Evolutionary conservation across 1,140 invertebrate species (phyloP).

Genomic region (Mamestra configurata): DNA sequence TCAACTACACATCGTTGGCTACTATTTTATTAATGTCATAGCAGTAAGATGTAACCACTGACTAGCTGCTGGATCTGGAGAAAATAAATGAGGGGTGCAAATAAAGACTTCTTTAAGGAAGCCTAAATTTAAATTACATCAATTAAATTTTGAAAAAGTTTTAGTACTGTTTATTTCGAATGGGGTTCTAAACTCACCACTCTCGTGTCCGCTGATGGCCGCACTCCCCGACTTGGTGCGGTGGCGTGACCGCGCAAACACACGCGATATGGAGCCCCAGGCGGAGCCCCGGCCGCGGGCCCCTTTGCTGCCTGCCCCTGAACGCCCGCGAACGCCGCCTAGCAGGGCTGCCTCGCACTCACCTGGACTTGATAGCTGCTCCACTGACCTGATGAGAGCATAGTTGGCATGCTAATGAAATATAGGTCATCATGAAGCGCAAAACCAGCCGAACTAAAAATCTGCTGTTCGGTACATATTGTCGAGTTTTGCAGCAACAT

Average conservation of each 20-base stretch:
- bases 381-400: constrained; percentile 90
- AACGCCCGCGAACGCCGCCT: constrained; percentile 74
- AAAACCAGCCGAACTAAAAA: no score
- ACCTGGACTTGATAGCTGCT: constrained; percentile 91
- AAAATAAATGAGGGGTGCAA: no score
- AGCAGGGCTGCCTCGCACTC: constrained; percentile 88
- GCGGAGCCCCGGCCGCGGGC: constrained; percentile 89
- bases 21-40: no score
- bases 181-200: constrained; percentile 65
- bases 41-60: no score
- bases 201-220: constrained; percentile 80
- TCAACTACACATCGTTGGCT: no score
- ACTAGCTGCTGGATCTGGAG: no score
- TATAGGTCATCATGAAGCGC: no score
- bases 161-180: not conserved
- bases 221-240: constrained; percentile 90
- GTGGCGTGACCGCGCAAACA: constrained; percentile 95
- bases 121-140: no score
- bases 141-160: not conserved
- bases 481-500: no score
- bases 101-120: no score
- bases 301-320: constrained; percentile 74
- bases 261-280: constrained; percentile 95
- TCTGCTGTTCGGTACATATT: no score
- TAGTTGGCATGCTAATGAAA: no score